Base-by-base conservation (phyloP, 2,113 vertebrate genomes). In the Myiagra hebetior region DNA sequence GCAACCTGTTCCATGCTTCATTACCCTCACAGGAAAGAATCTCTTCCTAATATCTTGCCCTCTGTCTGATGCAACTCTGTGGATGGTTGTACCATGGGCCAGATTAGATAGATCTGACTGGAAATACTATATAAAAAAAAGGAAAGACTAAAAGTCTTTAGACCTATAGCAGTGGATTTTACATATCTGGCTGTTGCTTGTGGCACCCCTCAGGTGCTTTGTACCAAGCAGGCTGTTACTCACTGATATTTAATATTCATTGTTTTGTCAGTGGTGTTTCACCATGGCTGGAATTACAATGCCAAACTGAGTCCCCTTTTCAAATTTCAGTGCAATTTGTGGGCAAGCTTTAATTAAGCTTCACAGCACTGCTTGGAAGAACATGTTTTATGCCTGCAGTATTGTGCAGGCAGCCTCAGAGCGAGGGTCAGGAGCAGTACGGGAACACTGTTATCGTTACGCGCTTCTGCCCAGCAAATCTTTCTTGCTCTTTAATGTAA, bases 401-500 rank as follows among this genome's bases (percentile, higher is more conserved):
- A 19, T 69, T 7, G 2, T 60, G 49, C 47, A 63, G 85, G 39
- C 62, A 85, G 12, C 76, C 63, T 84, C 64, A 33, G 4, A 28
- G 22, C 30, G 64, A 30, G 42, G 39, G 49, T 80, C 52, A 52
- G 68, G 28, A 78, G 72, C 13, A 4, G 21, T 22, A 22, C 41
- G 52, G 78, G 63, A 95, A 44, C 60, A 19, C 70, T 68, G 90
- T 11, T 91, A 91, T 81, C 91, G 75, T 92, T 96, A 50, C 0
- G 0, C 0, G 1, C 78, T 73, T 93, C 89, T 94, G 87, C 76
- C 85, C 79, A 75, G 72, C 57, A 90, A 72, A 78, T 81, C 55
- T n/a, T 73, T 63, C 59, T 89, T 62, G 44, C 37, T 94, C 83
- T 93, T 88, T 84, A 74, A n/a, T 64, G 75, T 56, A 88, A 96